phyloP scores from a whole-genome alignment of 1,140 invertebrate genomes.

The Orchestia grillus region DNA sequence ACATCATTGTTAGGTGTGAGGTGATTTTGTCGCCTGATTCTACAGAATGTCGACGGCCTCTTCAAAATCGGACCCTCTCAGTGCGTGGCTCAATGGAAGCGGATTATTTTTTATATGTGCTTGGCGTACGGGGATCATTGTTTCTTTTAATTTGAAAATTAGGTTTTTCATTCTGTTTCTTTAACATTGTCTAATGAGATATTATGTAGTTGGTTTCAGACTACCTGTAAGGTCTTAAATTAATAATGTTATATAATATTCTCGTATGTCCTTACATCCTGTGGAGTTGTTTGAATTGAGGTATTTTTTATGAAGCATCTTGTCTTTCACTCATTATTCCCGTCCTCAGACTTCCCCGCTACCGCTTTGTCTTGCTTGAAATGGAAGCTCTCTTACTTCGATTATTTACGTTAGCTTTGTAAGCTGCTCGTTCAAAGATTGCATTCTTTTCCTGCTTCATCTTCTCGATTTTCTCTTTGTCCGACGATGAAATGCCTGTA shows the following conservation, averaged over 20 bases:
- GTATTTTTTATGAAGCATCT: background rate
- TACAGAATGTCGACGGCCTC: background rate
- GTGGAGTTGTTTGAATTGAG: background rate
- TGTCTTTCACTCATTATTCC: no score
- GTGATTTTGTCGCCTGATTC: background rate
- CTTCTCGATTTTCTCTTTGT: background rate
- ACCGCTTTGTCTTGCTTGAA: background rate
- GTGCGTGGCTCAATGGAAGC: background rate
- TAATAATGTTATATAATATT: background rate
- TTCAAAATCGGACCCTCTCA: background rate
- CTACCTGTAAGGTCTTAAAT: no score
- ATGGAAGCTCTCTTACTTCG: background rate
- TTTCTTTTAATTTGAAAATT: background rate
- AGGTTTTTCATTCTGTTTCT: background rate
- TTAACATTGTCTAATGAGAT: background rate
- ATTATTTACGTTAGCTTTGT: background rate
- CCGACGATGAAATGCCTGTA: background rate
- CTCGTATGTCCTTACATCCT: background rate
- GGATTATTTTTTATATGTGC: background rate
- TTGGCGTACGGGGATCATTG: background rate
- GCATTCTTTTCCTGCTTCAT: conserved; percentile 4
- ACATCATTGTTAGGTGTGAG: background rate
- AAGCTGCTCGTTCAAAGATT: background rate
- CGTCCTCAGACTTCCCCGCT: background rate
- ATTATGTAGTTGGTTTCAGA: no score